Percentiles rank a stretch among this genome's conserved stretches.
Evolutionary conservation across 2,797 vertebrate genomes (phyloP).

Genomic region (Catharus ustulatus): DNA sequence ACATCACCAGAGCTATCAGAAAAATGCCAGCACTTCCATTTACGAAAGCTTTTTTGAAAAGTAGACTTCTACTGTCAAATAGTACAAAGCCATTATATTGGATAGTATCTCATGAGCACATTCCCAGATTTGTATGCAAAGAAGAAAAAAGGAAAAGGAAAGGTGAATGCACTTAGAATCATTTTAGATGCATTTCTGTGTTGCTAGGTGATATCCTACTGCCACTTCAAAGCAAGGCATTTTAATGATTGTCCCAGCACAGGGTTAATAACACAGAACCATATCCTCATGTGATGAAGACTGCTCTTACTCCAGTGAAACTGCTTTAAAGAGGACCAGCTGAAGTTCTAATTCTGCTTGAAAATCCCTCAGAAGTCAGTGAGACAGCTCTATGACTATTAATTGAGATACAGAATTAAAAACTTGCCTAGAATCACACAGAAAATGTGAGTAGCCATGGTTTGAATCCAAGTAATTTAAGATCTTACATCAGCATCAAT

Average conservation of each 20-base stretch:
- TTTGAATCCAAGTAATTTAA: neutral
- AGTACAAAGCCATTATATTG: neutral
- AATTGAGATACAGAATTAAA: neutral
- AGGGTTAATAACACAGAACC: neutral
- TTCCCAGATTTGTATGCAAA: neutral
- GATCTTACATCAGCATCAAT: neutral
- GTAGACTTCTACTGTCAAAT: neutral
- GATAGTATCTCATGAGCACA: neutral
- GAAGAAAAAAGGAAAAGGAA: neutral
- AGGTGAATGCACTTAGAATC: neutral
- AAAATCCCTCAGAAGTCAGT: neutral
- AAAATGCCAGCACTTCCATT: neutral
- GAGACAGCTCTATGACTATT: neutral
- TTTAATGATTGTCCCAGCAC: neutral
- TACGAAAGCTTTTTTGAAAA: neutral
- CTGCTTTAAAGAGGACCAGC: neutral
- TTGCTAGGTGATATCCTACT: neutral
- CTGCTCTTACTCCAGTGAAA: neutral
- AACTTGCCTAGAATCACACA: neutral
- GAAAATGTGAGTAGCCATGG: neutral
- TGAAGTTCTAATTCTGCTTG: neutral
- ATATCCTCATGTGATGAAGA: neutral
- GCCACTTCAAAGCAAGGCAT: neutral
- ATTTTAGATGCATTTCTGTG: neutral
- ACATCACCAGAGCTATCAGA: neutral